Evolutionary conservation across 2,113 vertebrate species (phyloP).

Genomic region (Peromyscus polionotus): DNA sequence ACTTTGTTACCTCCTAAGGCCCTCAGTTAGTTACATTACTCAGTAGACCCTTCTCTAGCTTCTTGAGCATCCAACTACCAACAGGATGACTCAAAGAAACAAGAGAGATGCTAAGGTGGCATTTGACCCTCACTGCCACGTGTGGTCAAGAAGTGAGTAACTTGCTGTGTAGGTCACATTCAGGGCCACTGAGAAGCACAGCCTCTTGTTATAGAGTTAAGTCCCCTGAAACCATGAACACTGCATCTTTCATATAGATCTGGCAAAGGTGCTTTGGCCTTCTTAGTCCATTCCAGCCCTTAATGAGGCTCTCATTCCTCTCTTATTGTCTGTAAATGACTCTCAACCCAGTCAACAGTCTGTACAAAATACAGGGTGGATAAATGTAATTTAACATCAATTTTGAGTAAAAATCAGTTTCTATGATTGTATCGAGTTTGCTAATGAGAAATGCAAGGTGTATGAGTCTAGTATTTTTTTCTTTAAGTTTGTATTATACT

Average conservation of each 20-base stretch:
- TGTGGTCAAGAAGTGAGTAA: neutral
- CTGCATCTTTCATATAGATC: neutral
- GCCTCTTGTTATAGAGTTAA: neutral
- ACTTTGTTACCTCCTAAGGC: neutral
- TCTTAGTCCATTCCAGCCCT: neutral
- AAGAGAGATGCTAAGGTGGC: neutral
- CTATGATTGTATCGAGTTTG: neutral
- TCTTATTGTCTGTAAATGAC: neutral
- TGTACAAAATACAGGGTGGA: neutral
- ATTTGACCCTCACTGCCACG: neutral
- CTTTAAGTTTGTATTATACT: neutral
- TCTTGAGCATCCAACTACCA: neutral
- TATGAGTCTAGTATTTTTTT: neutral
- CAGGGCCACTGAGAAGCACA: neutral
- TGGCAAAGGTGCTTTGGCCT: neutral
- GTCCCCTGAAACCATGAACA: neutral
- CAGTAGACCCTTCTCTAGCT: neutral
- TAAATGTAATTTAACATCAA: neutral
- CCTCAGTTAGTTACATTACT: neutral
- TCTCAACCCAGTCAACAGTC: neutral
- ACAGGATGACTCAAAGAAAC: neutral
- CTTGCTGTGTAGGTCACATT: neutral
- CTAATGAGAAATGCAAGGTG: conserved; percentile 13
- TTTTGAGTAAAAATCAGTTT: neutral
- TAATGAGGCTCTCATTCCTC: neutral